These are phyloP conservation scores for Mechanitis mazaeus DNA, from an alignment of 2,888 invertebrate species.

Conservation along the genomic window DNA sequence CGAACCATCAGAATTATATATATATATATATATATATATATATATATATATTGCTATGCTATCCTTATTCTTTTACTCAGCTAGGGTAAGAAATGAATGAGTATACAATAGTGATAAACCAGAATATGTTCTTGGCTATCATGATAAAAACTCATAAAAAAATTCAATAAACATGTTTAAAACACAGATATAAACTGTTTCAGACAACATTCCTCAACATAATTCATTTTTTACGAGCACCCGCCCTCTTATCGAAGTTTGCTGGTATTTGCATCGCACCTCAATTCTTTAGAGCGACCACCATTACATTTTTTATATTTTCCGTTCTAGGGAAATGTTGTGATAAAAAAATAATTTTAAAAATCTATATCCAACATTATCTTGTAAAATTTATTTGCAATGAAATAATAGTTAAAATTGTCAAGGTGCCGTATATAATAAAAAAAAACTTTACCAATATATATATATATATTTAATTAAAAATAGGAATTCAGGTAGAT, in stretches of 20 bases:
- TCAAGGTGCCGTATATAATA: background rate
- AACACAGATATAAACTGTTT: conserved; percentile 31
- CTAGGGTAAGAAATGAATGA: too few species aligned
- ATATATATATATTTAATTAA: too few species aligned
- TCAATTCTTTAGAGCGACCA: conserved; percentile 31
- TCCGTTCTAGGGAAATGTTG: conserved; percentile 15
- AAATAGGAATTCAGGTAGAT: too few species aligned
- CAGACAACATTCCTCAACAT: conserved; percentile 37
- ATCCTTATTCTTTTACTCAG: too few species aligned
- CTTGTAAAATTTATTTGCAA: background rate
- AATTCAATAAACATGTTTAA: conserved; percentile 2
- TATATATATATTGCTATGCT: too few species aligned
- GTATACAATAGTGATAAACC: too few species aligned
- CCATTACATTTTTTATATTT: conserved; percentile 34
- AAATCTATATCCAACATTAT: conserved; percentile 2
- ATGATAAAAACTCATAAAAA: conserved; percentile 1
- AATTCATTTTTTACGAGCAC: conserved; percentile 39
- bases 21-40: too few species aligned
- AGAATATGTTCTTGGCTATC: background rate
- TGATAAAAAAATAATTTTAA: conserved; percentile 16
- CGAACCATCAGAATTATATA: background rate
- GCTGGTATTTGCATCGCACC: conserved; percentile 35
- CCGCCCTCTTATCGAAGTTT: conserved; percentile 34
- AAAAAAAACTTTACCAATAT: too few species aligned
- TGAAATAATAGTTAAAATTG: background rate